These are phyloP conservation scores for Phaedon cochleariae DNA, from an alignment of 2,888 invertebrate genomes.

Conservation along the genomic window DNA sequence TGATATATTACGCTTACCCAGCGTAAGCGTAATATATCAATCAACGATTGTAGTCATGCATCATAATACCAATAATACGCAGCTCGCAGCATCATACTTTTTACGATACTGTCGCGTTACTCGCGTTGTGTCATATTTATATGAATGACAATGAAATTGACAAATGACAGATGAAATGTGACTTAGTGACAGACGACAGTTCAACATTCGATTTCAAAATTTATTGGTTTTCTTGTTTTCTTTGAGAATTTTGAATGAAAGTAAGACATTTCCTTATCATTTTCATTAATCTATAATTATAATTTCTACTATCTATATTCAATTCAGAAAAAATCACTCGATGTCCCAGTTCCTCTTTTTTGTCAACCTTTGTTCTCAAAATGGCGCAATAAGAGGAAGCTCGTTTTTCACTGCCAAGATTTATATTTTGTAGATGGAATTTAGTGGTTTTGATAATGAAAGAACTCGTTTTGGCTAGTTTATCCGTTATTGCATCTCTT, in stretches of 20 bases:
- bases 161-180: too few relatives aligned
- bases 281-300: background rate
- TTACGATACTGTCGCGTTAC: too few relatives aligned
- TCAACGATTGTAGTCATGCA: too few relatives aligned
- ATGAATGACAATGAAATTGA: too few relatives aligned
- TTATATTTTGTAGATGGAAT: background rate
- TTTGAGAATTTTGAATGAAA: background rate
- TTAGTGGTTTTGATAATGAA: constrained; percentile 49
- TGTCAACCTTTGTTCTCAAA: constrained; percentile 34
- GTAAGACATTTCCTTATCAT: background rate
- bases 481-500: constrained; percentile 68
- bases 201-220: too few relatives aligned
- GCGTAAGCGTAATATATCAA: too few relatives aligned
- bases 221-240: too few relatives aligned
- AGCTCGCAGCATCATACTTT: too few relatives aligned
- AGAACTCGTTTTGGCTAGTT: constrained; percentile 63
- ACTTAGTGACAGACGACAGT: too few relatives aligned
- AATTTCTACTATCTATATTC: background rate
- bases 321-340: background rate
- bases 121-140: too few relatives aligned
- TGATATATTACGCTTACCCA: too few relatives aligned
- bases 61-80: too few relatives aligned
- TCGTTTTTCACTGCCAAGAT: background rate
- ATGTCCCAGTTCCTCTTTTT: background rate
- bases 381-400: constrained; percentile 36